Conservation (phyloP, 1,140 invertebrate species). For the Saccostrea cuccullata region DNA sequence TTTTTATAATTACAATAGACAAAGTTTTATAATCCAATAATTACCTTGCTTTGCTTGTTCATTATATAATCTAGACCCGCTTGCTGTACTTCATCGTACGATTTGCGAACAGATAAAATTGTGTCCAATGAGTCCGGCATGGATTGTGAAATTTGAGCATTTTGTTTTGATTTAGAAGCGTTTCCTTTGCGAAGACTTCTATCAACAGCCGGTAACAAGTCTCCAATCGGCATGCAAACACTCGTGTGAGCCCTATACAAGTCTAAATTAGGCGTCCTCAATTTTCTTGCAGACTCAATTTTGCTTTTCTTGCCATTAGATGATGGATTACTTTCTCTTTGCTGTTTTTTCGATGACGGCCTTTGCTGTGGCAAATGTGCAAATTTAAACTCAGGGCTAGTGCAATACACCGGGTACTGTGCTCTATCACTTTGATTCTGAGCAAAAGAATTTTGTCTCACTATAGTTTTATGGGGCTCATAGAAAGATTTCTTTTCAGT, state of each 20-base stretch:
- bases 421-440: constrained; percentile 50
- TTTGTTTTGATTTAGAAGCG: constrained; percentile 22
- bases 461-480: constrained; percentile 50
- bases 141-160: neutral
- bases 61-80: constrained; percentile 5
- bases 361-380: constrained; percentile 39
- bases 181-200: constrained; percentile 39
- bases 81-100: constrained; percentile 9
- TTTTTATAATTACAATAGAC: too few species aligned
- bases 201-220: constrained; percentile 53
- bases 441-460: constrained; percentile 44
- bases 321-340: constrained; percentile 4
- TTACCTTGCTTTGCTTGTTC: constrained; percentile 4
- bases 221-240: constrained; percentile 50
- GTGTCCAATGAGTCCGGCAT: constrained; percentile 10
- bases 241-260: constrained; percentile 53
- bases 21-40: neutral
- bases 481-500: constrained; percentile 41
- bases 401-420: constrained; percentile 49
- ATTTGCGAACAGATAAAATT: constrained; percentile 5
- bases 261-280: constrained; percentile 39
- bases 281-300: constrained; percentile 32
- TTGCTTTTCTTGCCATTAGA: constrained; percentile 11
- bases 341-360: constrained; percentile 45
- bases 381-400: constrained; percentile 50